Percentiles rank a stretch among this genome's conserved stretches.
These are phyloP conservation scores for Noctua comes DNA, from an alignment of 2,888 invertebrate genomes.

Conservation along the genomic window DNA sequence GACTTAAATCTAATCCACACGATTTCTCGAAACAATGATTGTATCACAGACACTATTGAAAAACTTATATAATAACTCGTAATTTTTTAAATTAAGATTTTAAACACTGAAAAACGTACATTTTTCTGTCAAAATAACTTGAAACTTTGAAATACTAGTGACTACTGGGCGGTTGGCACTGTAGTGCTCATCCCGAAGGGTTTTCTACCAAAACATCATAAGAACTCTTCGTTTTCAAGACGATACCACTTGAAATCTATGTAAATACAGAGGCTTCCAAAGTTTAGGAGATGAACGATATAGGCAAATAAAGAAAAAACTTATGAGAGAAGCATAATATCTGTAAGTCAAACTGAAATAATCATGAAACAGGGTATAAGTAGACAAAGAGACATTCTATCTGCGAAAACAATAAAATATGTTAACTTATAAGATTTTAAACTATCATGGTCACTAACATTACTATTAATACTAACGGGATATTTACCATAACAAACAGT, in stretches of 20 bases:
- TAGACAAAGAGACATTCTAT: background rate
- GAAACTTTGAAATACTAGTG: background rate
- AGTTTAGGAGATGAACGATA: background rate
- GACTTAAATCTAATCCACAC: background rate
- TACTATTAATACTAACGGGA: too few relatives aligned
- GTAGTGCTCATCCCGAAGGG: background rate
- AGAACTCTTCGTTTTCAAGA: conserved; percentile 59
- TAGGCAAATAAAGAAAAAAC: background rate
- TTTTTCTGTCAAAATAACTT: background rate
- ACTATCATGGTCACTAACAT: too few relatives aligned
- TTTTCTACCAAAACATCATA: conserved; percentile 63
- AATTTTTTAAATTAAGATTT: background rate
- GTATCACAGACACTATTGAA: background rate
- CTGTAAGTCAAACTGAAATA: background rate
- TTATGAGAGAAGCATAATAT: background rate
- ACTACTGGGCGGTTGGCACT: conserved; percentile 25
- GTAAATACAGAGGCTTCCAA: conserved; percentile 44
- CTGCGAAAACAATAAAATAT: background rate
- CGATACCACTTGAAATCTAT: conserved; percentile 56
- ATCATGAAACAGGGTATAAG: background rate
- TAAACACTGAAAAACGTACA: background rate
- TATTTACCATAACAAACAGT: too few relatives aligned
- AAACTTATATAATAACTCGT: background rate
- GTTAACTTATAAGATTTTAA: too few relatives aligned
- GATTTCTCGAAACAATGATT: background rate